Base-by-base conservation (phyloP, 2,888 invertebrate species). In the Molanna angustata region DNA sequence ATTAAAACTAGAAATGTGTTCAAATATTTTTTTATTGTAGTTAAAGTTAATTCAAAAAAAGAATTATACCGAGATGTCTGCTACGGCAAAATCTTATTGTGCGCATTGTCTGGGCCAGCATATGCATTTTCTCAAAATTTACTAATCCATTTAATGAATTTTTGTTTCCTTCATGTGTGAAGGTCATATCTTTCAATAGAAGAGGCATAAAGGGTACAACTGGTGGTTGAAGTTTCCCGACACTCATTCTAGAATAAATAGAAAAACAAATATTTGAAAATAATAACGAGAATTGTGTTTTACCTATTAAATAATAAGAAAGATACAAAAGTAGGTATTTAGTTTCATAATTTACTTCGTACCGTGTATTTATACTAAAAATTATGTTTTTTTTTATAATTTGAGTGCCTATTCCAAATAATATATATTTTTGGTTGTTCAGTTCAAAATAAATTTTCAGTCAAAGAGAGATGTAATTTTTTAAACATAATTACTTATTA, bases 101-200 rank as follows among this genome's bases (percentile, higher is more conserved):
- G 60, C 88, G 76, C 76, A 91, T 80, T 2, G 88, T 88, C 69
- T 89, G 88, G 16, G 90, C 88, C 65, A 91, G 78, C 89, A 91
- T 88, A 66, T 90, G 90, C 90, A 91, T 91, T 72, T 91, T 91
- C 69, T 91, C 91, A 69, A 91, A 91, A 70, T 91, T 91, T 40
- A 91, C 87, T 56, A 91, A 71, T 2, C 87, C 86, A 64, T 86
- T 85, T 59, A 86, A 78, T 63, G 84, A 85, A 1, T 90, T 90
- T 69, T 90, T 89, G 70, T 91, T 91, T 49, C 90, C 90, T 68
- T 91, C 90, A 67, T 91, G 89, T 14, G 88, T 87, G 67, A 91
- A 90, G 39, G 90, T 90, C 79, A 76, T 76, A 73, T 87, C 88
- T 77, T 91, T 91, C 62, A 90, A 76, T 43, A 90, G 74, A 18